Percentiles rank a stretch among this genome's conserved stretches.
Evolutionary conservation across 2,797 vertebrate species (phyloP).

Genomic region (Holocentrus rufus): DNA sequence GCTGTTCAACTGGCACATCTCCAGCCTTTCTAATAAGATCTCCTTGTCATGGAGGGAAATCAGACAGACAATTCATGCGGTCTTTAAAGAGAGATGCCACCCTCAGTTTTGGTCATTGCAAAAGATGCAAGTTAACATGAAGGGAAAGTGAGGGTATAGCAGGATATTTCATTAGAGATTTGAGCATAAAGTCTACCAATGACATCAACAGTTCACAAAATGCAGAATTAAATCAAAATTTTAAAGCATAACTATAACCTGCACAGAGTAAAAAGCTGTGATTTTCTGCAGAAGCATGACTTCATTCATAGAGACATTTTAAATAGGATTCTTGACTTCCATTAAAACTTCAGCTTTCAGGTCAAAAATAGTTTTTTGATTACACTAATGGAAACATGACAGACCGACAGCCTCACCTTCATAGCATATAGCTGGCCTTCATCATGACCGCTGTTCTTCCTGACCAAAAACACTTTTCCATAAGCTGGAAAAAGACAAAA

Average conservation of each 20-base stretch:
- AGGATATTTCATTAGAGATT: neutral
- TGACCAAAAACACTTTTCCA: conserved; percentile 94
- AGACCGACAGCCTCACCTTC: conserved; percentile 81
- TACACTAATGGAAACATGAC: neutral
- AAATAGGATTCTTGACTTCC: neutral
- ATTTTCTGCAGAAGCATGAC: neutral
- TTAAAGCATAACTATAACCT: neutral
- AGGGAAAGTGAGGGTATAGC: neutral
- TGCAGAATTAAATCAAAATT: neutral
- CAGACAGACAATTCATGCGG: neutral
- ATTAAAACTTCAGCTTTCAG: neutral
- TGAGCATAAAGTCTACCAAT: neutral
- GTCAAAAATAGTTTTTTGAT: neutral
- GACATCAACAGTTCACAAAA: neutral
- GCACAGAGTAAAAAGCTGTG: neutral
- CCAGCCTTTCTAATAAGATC: neutral
- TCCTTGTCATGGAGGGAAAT: neutral
- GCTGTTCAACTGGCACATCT: neutral
- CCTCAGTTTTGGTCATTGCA: neutral
- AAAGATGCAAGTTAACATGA: neutral
- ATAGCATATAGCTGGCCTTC: conserved; percentile 91
- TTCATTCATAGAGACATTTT: neutral
- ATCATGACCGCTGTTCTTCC: conserved; percentile 91
- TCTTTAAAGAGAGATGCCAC: neutral
- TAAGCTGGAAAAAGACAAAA: conserved; percentile 83